phyloP scores from a whole-genome alignment of 2,888 invertebrate species.

The Dryobota labecula region DNA sequence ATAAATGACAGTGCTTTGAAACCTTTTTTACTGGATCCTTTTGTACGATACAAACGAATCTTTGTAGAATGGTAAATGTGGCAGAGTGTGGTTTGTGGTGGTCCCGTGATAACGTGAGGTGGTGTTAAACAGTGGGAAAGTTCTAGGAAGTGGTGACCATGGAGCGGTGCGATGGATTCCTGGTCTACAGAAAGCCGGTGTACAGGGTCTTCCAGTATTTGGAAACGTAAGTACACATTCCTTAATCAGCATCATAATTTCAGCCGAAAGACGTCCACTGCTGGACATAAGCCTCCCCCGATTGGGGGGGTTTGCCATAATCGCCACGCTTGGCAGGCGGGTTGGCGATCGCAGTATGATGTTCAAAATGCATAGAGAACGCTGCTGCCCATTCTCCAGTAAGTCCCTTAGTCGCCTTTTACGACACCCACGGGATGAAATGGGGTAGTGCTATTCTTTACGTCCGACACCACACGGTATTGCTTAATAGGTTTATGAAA shows the following conservation, averaged over 20 bases:
- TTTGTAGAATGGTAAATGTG: slow-evolving; percentile 58
- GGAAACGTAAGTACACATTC: slow-evolving; percentile 93
- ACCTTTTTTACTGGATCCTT: slow-evolving; percentile 61
- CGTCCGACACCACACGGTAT: too few species aligned
- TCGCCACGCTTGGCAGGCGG: too few species aligned
- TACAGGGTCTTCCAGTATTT: slow-evolving; percentile 96
- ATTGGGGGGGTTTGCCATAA: too few species aligned
- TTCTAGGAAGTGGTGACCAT: slow-evolving; percentile 85
- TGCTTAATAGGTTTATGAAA: not conserved
- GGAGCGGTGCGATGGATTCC: slow-evolving; percentile 95
- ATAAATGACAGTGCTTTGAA: slow-evolving; percentile 50
- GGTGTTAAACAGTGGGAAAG: slow-evolving; percentile 60
- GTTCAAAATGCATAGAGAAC: too few species aligned
- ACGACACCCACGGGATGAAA: too few species aligned
- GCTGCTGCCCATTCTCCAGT: too few species aligned
- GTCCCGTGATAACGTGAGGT: slow-evolving; percentile 71
- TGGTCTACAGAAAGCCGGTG: slow-evolving; percentile 95
- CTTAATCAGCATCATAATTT: too few species aligned
- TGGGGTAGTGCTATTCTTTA: too few species aligned
- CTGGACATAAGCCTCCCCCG: too few species aligned
- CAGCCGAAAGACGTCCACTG: too few species aligned
- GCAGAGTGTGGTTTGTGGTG: slow-evolving; percentile 61
- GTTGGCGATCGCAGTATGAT: too few species aligned
- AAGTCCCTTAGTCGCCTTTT: too few species aligned
- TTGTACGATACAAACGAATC: slow-evolving; percentile 58